Conservation (phyloP, 2,888 invertebrate genomes). For the Coenonympha arcania region DNA sequence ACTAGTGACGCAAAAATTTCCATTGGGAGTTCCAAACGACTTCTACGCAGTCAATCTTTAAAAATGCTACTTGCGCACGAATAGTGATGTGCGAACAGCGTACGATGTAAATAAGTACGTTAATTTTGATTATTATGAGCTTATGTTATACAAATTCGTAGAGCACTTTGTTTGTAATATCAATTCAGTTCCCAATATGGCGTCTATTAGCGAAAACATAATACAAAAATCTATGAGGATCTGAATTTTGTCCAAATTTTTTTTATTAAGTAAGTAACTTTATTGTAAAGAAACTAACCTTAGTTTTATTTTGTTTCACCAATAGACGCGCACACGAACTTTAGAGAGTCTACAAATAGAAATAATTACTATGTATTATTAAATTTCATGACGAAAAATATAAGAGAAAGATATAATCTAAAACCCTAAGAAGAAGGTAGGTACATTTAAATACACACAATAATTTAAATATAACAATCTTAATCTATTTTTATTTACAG, state of each 20-base stretch:
- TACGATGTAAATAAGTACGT: conserved; percentile 56
- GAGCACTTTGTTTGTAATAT: conserved; percentile 55
- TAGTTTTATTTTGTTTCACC: no score
- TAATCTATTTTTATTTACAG: conserved; percentile 50
- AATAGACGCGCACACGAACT: conserved; percentile 16
- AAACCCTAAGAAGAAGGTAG: conserved; percentile 40
- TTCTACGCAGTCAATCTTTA: neutral
- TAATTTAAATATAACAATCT: conserved; percentile 53
- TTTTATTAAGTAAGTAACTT: no score
- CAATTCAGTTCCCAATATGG: conserved; percentile 37
- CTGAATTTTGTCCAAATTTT: neutral
- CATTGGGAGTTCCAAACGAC: neutral
- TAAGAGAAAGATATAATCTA: conserved; percentile 44
- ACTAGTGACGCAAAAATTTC: neutral
- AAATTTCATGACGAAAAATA: conserved; percentile 42
- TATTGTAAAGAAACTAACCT: no score
- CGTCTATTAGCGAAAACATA: conserved; percentile 33
- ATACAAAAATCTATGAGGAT: neutral
- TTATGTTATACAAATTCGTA: conserved; percentile 61
- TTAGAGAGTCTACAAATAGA: conserved; percentile 27
- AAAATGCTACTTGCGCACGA: neutral
- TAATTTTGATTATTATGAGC: conserved; percentile 47
- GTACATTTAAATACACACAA: conserved; percentile 48
- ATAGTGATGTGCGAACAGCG: neutral
- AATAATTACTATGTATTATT: conserved; percentile 37